phyloP scores from a whole-genome alignment of 37 sponge, comb jelly and placozoan species.

The Tethya wilhelma region DNA sequence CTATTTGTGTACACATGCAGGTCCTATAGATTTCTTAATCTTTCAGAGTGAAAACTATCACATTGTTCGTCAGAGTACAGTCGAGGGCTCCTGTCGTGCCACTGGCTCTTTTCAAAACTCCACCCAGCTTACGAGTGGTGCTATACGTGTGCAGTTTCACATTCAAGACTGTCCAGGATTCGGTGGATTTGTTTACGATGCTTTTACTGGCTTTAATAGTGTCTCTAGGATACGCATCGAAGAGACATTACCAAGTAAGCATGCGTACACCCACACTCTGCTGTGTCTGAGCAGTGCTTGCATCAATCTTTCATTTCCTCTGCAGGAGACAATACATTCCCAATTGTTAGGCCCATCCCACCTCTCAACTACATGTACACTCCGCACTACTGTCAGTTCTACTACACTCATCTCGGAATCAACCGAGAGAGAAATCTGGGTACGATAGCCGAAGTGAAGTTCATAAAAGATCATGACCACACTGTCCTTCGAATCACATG shows the following conservation, averaged over 20 bases:
- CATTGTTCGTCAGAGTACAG: slow-evolving; percentile 15
- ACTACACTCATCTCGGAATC: slow-evolving; percentile 35
- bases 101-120: neutral
- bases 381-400: slow-evolving; percentile 69
- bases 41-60: slow-evolving; percentile 25
- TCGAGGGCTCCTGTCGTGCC: slow-evolving; percentile 23
- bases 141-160: slow-evolving; percentile 41
- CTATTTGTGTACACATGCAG: neutral
- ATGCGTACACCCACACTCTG: neutral
- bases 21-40: slow-evolving; percentile 26
- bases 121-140: slow-evolving; percentile 9
- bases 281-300: neutral
- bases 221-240: slow-evolving; percentile 63
- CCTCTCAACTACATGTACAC: slow-evolving; percentile 38
- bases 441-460: slow-evolving; percentile 12
- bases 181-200: slow-evolving; percentile 67
- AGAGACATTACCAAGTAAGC: slow-evolving; percentile 52
- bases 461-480: slow-evolving; percentile 45
- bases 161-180: slow-evolving; percentile 54
- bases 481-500: slow-evolving; percentile 59
- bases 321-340: slow-evolving; percentile 13
- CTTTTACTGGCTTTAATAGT: slow-evolving; percentile 77
- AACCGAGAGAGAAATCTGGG: slow-evolving; percentile 68
- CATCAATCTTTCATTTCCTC: neutral
- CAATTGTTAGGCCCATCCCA: slow-evolving; percentile 1